Evolutionary conservation across 1,140 invertebrate genomes (phyloP).

Genomic region (Bilobella aurantiaca): DNA sequence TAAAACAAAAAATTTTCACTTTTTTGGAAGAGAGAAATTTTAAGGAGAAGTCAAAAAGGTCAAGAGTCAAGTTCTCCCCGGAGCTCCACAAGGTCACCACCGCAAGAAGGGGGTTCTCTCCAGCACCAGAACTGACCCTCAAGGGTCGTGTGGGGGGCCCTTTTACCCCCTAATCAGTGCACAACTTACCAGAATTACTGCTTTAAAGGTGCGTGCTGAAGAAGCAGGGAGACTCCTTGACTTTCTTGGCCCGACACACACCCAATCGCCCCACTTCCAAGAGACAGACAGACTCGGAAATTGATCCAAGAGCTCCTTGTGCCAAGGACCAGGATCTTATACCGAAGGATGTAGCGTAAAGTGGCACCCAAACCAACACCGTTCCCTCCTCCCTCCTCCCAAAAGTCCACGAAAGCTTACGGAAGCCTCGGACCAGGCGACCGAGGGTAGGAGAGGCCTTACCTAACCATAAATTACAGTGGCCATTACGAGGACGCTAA

Average conservation of each 20-base stretch:
- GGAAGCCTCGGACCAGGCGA: too few relatives aligned
- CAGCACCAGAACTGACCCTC: not conserved
- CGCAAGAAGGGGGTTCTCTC: not conserved
- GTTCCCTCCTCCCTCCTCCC: too few relatives aligned
- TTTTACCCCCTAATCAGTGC: conserved; percentile 48
- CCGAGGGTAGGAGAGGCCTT: too few relatives aligned
- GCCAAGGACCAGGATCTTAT: too few relatives aligned
- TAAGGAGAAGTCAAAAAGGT: not conserved
- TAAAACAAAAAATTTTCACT: not conserved
- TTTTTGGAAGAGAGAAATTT: not conserved
- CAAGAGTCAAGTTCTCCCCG: not conserved
- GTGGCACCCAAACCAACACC: too few relatives aligned
- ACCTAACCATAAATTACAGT: too few relatives aligned
- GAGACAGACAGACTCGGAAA: not conserved
- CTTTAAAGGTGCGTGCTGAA: not conserved
- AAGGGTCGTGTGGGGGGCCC: conserved; percentile 49
- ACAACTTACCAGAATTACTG: conserved; percentile 34
- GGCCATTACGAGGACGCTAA: too few relatives aligned
- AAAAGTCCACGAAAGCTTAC: too few relatives aligned
- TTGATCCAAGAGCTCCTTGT: conserved; percentile 1
- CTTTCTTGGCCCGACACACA: not conserved
- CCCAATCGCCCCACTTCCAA: conserved; percentile 5
- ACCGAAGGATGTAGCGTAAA: too few relatives aligned
- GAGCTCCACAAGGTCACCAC: not conserved
- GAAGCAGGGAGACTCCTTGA: not conserved